Evolutionary conservation across 2,113 vertebrate genomes (phyloP).

Genomic region (Atlantisia rogersi): DNA sequence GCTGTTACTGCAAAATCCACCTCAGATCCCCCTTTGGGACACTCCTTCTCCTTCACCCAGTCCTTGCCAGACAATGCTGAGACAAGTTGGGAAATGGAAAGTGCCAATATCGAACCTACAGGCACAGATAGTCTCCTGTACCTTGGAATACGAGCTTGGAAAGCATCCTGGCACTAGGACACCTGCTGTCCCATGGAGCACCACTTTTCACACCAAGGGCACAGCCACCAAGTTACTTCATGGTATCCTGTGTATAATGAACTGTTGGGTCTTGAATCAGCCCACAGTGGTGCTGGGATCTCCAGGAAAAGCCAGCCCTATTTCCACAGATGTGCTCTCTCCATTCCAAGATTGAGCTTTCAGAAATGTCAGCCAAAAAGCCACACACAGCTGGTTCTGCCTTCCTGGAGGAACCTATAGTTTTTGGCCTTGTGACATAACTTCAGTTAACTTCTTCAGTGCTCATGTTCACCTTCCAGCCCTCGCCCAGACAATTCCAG

Average conservation of each 20-base stretch:
- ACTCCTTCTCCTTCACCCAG: background rate
- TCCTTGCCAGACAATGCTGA: background rate
- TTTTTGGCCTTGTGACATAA: background rate
- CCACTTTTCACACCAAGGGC: background rate
- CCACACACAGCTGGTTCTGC: background rate
- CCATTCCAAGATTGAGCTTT: slow-evolving; percentile 43
- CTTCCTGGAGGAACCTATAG: background rate
- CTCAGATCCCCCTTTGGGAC: background rate
- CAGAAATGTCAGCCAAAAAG: slow-evolving; percentile 52
- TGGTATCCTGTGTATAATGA: background rate
- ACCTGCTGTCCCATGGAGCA: fast-evolving
- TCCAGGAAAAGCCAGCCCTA: background rate
- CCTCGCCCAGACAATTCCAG: background rate
- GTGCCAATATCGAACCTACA: fast-evolving
- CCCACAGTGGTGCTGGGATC: background rate
- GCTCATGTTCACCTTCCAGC: background rate
- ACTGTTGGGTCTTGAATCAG: background rate
- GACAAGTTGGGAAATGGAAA: background rate
- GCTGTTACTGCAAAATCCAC: background rate
- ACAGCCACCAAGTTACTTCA: background rate
- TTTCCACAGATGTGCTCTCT: background rate
- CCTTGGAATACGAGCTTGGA: background rate
- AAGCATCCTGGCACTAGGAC: background rate
- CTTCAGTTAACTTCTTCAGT: slow-evolving; percentile 28
- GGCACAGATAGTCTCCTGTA: background rate